phyloP scores from a whole-genome alignment of 2,113 vertebrate species.

The Potamarius usumacintae region DNA sequence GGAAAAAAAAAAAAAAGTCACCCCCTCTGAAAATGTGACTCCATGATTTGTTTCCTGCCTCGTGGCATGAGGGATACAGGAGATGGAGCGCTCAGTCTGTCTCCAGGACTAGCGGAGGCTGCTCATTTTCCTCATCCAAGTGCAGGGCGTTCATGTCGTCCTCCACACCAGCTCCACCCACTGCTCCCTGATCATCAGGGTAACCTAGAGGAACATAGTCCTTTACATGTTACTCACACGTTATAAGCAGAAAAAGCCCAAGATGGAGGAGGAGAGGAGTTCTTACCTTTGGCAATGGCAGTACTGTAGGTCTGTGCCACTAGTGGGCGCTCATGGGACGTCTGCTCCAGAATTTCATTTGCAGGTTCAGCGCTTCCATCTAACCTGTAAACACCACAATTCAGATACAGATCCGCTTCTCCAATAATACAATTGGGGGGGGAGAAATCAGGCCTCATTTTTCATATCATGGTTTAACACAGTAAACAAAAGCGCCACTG shows the following conservation, averaged over 20 bases:
- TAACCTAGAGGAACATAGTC: constrained; percentile 76
- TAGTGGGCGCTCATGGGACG: constrained; percentile 87
- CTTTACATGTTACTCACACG: not conserved
- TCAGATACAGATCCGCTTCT: not conserved
- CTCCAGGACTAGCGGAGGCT: constrained; percentile 95
- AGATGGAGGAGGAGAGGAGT: not conserved
- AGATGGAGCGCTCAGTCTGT: constrained; percentile 76
- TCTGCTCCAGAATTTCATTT: constrained; percentile 92
- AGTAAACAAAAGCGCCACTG: not conserved
- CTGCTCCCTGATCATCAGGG: constrained; percentile 89
- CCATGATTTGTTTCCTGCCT: constrained; percentile 67
- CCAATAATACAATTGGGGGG: not conserved
- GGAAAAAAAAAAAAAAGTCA: constrained; percentile 8
- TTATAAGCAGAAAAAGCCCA: not conserved
- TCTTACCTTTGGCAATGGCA: constrained; percentile 82
- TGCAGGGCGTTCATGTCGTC: constrained; percentile 85
- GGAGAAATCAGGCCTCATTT: not conserved
- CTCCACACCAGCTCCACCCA: constrained; percentile 86
- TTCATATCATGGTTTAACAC: not conserved
- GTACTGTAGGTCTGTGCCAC: constrained; percentile 85
- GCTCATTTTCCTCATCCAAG: constrained; percentile 93
- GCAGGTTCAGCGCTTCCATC: constrained; percentile 90
- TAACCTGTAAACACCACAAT: constrained; percentile 72
- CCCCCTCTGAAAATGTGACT: constrained; percentile 70
- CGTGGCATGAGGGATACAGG: constrained; percentile 46